Evolutionary conservation across 2,888 invertebrate species (phyloP).

Genomic region (Escarpia spicata): DNA sequence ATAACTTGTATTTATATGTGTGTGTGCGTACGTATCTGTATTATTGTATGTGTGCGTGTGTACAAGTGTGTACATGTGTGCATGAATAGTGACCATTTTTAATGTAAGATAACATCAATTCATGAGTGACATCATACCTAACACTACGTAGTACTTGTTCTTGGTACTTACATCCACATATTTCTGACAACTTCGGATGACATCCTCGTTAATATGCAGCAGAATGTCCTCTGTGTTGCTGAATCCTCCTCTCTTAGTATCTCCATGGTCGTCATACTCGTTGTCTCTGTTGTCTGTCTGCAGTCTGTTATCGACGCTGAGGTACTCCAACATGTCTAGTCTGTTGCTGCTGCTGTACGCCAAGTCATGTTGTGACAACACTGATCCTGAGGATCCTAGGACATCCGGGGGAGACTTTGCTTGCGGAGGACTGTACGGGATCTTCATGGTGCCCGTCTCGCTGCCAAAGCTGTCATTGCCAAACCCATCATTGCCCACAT

Average conservation of each 20-base stretch:
- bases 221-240: background rate
- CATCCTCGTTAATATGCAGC: background rate
- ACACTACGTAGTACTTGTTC: background rate
- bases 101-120: background rate
- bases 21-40: too few relatives aligned
- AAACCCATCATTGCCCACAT: background rate
- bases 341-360: background rate
- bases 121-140: background rate
- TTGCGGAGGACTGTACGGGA: background rate
- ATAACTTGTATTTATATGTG: too few relatives aligned
- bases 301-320: background rate
- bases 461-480: background rate
- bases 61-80: too few relatives aligned
- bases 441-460: background rate
- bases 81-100: background rate
- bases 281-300: background rate
- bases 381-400: background rate
- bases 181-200: constrained; percentile 5
- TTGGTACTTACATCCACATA: background rate
- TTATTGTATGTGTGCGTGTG: background rate
- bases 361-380: background rate
- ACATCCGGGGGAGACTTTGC: background rate
- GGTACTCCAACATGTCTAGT: background rate
- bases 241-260: background rate
- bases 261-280: background rate